A percentile compares a stretch with the other conserved stretches of the same genome.
Evolutionary conservation across 2,113 vertebrate species (phyloP).

Genomic region (Cavia porcellus): DNA sequence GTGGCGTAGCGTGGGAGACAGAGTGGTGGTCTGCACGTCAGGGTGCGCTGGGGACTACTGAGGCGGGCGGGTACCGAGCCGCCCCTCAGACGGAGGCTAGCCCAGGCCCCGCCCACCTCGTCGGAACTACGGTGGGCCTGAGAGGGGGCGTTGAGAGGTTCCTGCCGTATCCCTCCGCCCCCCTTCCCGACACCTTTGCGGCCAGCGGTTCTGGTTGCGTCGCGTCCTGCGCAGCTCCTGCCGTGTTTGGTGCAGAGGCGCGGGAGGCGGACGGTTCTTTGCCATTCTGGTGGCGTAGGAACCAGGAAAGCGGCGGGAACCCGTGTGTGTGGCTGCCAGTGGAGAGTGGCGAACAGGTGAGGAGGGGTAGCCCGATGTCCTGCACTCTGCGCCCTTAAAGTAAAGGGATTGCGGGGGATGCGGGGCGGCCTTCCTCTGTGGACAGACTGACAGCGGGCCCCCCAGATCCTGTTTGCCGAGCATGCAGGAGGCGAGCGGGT

Average conservation of each 20-base stretch:
- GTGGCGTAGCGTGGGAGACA: too few relatives aligned
- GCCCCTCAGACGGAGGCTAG: neutral
- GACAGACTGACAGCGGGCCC: neutral
- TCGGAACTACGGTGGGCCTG: conserved; percentile 34
- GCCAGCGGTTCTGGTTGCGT: neutral
- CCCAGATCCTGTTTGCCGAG: neutral
- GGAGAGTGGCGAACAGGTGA: neutral
- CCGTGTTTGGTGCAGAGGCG: conserved; percentile 36
- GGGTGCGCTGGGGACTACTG: neutral
- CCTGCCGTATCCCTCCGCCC: neutral
- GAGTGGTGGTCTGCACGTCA: neutral
- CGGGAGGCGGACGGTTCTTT: neutral
- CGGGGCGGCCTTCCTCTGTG: neutral
- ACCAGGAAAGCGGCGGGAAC: neutral
- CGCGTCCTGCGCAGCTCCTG: conserved; percentile 31
- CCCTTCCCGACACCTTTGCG: neutral
- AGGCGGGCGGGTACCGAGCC: neutral
- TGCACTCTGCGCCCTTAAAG: neutral
- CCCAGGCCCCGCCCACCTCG: conserved; percentile 46
- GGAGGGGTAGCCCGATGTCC: neutral
- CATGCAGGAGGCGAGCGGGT: neutral
- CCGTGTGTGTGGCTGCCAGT: neutral
- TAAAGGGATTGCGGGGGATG: conserved; percentile 28
- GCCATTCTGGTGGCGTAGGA: neutral
- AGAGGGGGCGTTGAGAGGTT: neutral